Base-by-base conservation (phyloP, 1,140 invertebrate species). In the Drosophila albomicans region DNA sequence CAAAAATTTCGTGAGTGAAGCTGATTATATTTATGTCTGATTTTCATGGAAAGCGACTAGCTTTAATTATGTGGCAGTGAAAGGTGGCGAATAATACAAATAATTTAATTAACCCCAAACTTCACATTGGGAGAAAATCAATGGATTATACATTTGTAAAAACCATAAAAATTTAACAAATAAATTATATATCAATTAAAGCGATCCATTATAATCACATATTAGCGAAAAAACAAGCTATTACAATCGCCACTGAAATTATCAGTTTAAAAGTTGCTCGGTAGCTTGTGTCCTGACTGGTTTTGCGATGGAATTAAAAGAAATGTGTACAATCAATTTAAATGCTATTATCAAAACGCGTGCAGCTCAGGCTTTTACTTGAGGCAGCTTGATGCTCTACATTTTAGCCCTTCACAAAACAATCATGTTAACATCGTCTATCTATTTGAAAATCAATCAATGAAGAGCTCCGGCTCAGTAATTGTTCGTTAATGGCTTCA, bases 401-500 rank as follows among this genome's bases (percentile, higher is more conserved):
- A 49, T 20, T 13, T 5, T 6, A 54, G 32, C 11, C 28, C 28
- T 54, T 38, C 15, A 20, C 20, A 25, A 25, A 38, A 57, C 13
- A 20, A 35, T 15, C 52, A 43, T 43, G 41, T 13, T 43, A 43
- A 43, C 15, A 5, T 20, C 35, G 32, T 20, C 35, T 57, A 57
- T 41, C 54, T 41, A 16, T 41, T 38, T 59, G 48, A 30, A 62
- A 64, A 79, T 73, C 79, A 79, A 86, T 87, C 65, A 81, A 56
- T 67, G 80, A 81, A 74, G 74, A 82, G 61, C 61, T 63, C 64
- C 64, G 69, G 52, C 59, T 45, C 35, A 54, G 84, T 69, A 87
- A 84, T 87, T 87, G 84, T 35, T 62, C n/a, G 78, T 75, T 88
- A 88, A 88, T 88, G 78, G 69, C 85, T 88, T 88, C 78, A 88